Conservation (phyloP, 2,888 invertebrate species). For the Aspidiotus destructor region DNA sequence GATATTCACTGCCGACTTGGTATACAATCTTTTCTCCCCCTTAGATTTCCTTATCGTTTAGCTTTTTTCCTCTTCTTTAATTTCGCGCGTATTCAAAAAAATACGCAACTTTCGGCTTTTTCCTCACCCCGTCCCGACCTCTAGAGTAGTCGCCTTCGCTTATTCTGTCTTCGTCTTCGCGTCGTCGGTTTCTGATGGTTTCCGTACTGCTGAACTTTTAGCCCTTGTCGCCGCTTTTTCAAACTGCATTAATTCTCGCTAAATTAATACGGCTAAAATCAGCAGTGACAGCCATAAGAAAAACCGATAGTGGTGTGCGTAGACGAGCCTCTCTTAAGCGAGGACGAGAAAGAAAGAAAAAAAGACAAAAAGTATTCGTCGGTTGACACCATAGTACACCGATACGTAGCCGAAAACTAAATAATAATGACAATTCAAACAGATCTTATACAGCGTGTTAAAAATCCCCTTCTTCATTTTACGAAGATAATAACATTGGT, state of each 20-base stretch:
- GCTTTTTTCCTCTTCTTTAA: not conserved
- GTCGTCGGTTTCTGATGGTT: not conserved
- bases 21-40: too few species aligned
- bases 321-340: not conserved
- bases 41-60: too few species aligned
- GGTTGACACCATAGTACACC: too few species aligned
- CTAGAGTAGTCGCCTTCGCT: not conserved
- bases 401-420: too few species aligned
- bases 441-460: too few species aligned
- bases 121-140: not conserved
- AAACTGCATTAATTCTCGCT: conserved; percentile 31
- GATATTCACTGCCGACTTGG: too few species aligned
- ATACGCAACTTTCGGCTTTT: not conserved
- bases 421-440: too few species aligned
- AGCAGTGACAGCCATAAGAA: conserved; percentile 28
- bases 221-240: conserved; percentile 23
- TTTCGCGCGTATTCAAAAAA: not conserved
- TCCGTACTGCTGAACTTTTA: conserved; percentile 2
- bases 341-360: not conserved
- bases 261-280: conserved; percentile 31
- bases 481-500: too few species aligned
- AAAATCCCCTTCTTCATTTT: too few species aligned
- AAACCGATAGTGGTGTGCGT: conserved; percentile 24
- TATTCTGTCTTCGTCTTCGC: not conserved
- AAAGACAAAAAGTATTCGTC: too few species aligned